Evolutionary conservation across 2,888 invertebrate species (phyloP).

Genomic region (Mystacides longicornis): DNA sequence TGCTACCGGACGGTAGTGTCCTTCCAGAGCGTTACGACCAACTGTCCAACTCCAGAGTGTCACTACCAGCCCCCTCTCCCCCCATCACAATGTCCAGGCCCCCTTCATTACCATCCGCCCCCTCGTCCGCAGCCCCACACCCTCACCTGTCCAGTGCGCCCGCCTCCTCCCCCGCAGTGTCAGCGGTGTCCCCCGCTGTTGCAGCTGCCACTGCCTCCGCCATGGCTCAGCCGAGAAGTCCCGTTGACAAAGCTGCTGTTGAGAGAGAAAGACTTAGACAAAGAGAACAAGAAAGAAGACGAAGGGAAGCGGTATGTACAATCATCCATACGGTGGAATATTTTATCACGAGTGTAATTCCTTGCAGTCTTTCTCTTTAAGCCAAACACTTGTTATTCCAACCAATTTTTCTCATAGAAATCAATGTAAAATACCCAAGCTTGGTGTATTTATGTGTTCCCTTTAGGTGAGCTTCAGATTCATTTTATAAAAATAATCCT

Average conservation of each 20-base stretch:
- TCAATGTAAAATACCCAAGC: no score
- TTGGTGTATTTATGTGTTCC: no score
- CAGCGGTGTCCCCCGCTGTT: slow-evolving; percentile 32
- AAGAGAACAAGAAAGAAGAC: slow-evolving; percentile 83
- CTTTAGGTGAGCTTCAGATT: no score
- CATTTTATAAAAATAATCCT: no score
- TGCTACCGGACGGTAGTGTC: slow-evolving; percentile 13
- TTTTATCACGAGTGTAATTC: no score
- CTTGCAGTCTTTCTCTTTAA: no score
- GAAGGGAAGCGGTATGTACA: slow-evolving; percentile 81
- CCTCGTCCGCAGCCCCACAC: slow-evolving; percentile 35
- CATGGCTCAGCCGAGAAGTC: slow-evolving; percentile 34
- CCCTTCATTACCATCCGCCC: slow-evolving; percentile 29
- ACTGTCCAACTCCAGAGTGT: slow-evolving; percentile 31
- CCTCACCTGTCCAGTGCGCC: slow-evolving; percentile 27
- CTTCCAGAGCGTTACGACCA: slow-evolving; percentile 31
- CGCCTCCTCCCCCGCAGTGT: slow-evolving; percentile 36
- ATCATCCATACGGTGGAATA: no score
- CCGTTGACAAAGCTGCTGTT: slow-evolving; percentile 49
- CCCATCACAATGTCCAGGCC: slow-evolving; percentile 34
- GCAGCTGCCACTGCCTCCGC: slow-evolving; percentile 35
- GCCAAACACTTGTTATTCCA: no score
- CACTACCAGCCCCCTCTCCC: slow-evolving; percentile 34
- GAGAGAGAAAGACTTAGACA: slow-evolving; percentile 79
- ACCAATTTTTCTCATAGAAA: no score